These are phyloP conservation scores for Lypha dubia DNA, from an alignment of 2,888 invertebrate genomes.

Conservation along the genomic window DNA sequence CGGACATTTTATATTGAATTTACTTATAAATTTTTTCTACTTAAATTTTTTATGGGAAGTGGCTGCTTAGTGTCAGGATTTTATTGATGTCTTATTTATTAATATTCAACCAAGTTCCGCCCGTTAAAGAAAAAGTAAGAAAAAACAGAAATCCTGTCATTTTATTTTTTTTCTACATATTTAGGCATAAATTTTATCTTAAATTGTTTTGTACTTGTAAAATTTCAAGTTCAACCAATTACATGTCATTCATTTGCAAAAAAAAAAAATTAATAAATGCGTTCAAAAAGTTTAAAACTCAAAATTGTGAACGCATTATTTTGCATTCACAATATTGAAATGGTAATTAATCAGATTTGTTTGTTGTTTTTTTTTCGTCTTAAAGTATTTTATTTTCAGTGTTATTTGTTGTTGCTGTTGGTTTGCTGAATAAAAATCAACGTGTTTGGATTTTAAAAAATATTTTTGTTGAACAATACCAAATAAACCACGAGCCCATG, in stretches of 20 bases:
- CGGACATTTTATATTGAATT: not conserved
- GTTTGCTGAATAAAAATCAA: constrained; percentile 27
- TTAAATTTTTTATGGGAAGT: constrained; percentile 38
- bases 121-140: constrained; percentile 24
- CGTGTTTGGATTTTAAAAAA: constrained; percentile 62
- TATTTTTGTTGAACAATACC: not conserved
- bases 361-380: constrained; percentile 21
- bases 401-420: constrained; percentile 5
- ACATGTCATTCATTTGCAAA: constrained; percentile 51
- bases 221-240: constrained; percentile 69
- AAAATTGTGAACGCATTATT: constrained; percentile 67
- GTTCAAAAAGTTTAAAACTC: not conserved
- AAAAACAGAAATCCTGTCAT: constrained; percentile 42
- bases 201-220: not conserved
- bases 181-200: constrained; percentile 37
- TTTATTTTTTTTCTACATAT: not conserved
- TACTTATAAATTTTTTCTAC: not conserved
- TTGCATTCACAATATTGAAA: constrained; percentile 63
- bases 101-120: not conserved
- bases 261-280: constrained; percentile 2
- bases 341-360: constrained; percentile 56
- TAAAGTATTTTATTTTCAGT: not conserved
- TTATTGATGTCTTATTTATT: constrained; percentile 42
- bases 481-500: constrained; percentile 48
- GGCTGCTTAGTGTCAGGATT: constrained; percentile 41